Base-by-base conservation (phyloP, 2,113 vertebrate genomes). In the Ceyx margarethae region DNA sequence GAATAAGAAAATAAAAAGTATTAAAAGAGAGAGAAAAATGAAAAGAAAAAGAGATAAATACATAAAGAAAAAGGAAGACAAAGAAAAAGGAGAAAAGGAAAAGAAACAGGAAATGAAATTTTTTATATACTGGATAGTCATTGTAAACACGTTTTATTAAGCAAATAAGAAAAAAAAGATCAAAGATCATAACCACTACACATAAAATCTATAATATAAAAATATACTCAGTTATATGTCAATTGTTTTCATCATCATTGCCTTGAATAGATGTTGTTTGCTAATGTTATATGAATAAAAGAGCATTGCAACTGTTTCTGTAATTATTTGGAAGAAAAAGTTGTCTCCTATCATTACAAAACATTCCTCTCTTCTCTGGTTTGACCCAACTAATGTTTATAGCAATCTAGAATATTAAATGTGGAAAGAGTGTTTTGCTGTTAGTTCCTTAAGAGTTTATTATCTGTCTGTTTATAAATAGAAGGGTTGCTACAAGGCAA, bases 11-110 rank as follows among this genome's bases (percentile, higher is more conserved):
- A 50, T 12, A 25, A 50, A 50, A 50, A 25, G 13, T 45, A 45
- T 15, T 11, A 28, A 53, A 53, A 15, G 2, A 14, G n/a, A 12
- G 6, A 4, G 1, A 5, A 42, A 23, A 5, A 1, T n/a, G n/a
- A n/a, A n/a, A n/a, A n/a, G n/a, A n/a, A n/a, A 8, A 3, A 50
- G 13, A 10, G 23, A 51, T 14, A 25, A 25, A 37, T 37, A 37
- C 37, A 37, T 37, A 25, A 50, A 50, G 13, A 25, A 25, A 50
- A 50, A 25, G 10, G 33, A 15, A 9, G 4, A 2, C 2, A 19
- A 60, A 6, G 28, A 6, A 12, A 14, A 17, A 56, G 9, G 4
- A 13, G 15, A 15, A 9, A 14, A 6, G 5, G 7, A 28, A 23
- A 35, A 16, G 0, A 0, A 58, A 20, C 6, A 28, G 26, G 26